phyloP scores from a whole-genome alignment of 2,113 vertebrate species.

The Podarcis cretensis region DNA sequence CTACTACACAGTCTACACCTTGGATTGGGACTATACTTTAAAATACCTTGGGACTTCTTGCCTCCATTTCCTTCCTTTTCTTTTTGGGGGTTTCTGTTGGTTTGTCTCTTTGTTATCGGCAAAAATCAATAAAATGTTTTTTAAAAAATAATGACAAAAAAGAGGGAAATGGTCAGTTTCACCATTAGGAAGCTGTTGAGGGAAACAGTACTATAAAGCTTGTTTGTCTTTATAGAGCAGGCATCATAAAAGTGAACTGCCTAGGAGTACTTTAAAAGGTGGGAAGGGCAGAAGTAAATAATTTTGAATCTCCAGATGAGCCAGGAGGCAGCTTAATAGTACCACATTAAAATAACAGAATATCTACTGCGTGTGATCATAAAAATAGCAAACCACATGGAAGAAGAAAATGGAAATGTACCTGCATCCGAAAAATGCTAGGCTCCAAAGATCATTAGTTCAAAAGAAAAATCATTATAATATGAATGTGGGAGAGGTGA shows the following conservation, averaged over 20 bases:
- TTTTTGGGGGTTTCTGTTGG: too few relatives aligned
- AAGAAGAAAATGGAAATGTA: neutral
- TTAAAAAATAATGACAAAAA: neutral
- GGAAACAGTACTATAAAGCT: neutral
- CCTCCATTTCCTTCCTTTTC: too few relatives aligned
- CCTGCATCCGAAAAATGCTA: neutral
- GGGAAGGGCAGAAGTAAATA: neutral
- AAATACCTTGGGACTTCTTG: too few relatives aligned
- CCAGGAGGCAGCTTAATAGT: neutral
- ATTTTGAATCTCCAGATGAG: neutral
- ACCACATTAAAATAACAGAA: neutral
- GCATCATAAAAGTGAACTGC: conserved; percentile 3
- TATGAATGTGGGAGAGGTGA: neutral
- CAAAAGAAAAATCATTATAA: conserved; percentile 1
- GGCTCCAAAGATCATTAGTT: neutral
- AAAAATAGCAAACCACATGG: neutral
- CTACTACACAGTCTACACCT: too few relatives aligned
- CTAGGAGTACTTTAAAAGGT: neutral
- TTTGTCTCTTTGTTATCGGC: too few relatives aligned
- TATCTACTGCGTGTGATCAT: neutral
- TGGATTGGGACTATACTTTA: too few relatives aligned
- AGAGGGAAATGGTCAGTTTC: neutral
- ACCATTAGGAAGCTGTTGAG: neutral
- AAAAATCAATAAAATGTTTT: neutral
- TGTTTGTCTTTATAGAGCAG: neutral